phyloP scores from a whole-genome alignment of 2,888 invertebrate genomes.

The Drosophila emarginata region DNA sequence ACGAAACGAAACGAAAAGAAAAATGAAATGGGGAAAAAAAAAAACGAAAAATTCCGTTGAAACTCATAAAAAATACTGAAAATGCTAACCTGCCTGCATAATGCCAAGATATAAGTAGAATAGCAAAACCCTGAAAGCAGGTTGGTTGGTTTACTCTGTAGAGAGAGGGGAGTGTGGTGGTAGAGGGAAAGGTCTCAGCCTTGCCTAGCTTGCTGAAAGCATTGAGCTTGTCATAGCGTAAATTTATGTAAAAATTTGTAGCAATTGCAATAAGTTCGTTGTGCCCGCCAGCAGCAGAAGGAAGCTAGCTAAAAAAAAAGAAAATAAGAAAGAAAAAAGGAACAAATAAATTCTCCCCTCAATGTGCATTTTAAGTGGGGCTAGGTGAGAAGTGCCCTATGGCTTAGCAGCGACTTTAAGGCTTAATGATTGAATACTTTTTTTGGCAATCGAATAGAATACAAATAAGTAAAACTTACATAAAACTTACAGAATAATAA shows the following conservation, averaged over 20 bases:
- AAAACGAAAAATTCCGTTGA: slow-evolving; percentile 1
- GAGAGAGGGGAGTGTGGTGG: not conserved
- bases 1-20: slow-evolving; percentile 39
- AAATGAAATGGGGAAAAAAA: slow-evolving; percentile 40
- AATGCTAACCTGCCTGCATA: slow-evolving; percentile 37
- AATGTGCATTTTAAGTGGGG: slow-evolving; percentile 38
- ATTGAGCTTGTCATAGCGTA: slow-evolving; percentile 58
- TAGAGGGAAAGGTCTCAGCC: not conserved
- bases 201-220: not conserved
- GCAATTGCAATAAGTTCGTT: slow-evolving; percentile 71
- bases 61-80: slow-evolving; percentile 59
- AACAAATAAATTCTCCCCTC: slow-evolving; percentile 65
- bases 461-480: no score
- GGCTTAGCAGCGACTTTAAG: not conserved
- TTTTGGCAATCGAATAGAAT: not conserved
- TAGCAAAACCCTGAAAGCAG: slow-evolving; percentile 19
- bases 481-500: no score
- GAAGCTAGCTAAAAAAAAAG: slow-evolving; percentile 29
- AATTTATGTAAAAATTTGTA: slow-evolving; percentile 79
- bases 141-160: not conserved
- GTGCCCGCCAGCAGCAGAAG: slow-evolving; percentile 38
- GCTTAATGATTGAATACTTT: slow-evolving; percentile 1
- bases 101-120: slow-evolving; percentile 22
- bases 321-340: slow-evolving; percentile 62
- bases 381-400: slow-evolving; percentile 7